Base-by-base conservation (phyloP, 2,113 vertebrate species). In the Marmota flaviventris region DNA sequence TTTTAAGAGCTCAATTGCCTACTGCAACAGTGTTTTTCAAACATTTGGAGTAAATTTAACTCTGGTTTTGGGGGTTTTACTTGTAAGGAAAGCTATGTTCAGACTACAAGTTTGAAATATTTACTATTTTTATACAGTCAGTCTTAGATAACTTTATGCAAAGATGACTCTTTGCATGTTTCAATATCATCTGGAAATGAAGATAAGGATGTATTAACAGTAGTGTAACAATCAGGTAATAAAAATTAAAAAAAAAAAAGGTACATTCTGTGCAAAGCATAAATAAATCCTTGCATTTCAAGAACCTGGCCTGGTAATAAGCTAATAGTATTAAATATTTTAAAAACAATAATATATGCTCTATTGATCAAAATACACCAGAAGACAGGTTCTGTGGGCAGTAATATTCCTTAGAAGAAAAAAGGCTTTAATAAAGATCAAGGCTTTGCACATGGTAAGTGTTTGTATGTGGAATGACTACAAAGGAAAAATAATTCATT, bases 171-270 rank as follows among this genome's bases (percentile, higher is more conserved):
- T 87, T 25, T 76, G 48, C 75, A 87, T 63, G 5, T 93, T 63
- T 95, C 56, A 78, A 69, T 65, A 83, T 94, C 42, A 83, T 72
- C 16, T 73, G 18, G 7, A 91, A 95, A 82, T 72, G 42, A 96
- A 91, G n/a, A 56, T 85, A 96, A 88, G 8, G 25, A 91, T 86
- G 8, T 34, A 73, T 20, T 75, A 85, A 70, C 2, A 76, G 51
- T 25, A 67, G 61, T 58, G 20, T 18, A 88, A 78, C 2, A 58
- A 17, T 56, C 53, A 72, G 27, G 45, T 29, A 75, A 34, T 72
- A 58, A 92, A 94, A 92, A 14, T 63, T 78, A 83, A 90, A 39
- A 92, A 37, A 82, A 37, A 39, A 58, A 37, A 61, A 84, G 70
- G 65, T 7, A 58, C 39, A 84, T 17, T 81, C 5, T 72, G 32